Evolutionary conservation across 2,888 invertebrate genomes (phyloP).

Genomic region (Drosophila cognata): DNA sequence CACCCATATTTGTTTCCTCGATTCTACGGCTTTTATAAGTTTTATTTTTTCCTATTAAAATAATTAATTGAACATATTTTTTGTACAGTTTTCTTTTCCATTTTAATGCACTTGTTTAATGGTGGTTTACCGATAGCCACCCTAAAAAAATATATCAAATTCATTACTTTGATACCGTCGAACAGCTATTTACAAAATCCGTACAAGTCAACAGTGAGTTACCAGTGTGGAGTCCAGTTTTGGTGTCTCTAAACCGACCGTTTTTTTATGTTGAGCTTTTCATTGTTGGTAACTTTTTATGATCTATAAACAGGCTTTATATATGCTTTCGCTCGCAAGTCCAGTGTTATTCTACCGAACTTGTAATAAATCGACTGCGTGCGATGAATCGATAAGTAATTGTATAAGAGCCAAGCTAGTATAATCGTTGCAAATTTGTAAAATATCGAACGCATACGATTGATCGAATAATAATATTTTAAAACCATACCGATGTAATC

Average conservation of each 20-base stretch:
- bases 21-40: no score
- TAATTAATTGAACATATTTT: not conserved
- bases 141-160: not conserved
- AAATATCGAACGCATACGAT: not conserved
- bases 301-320: not conserved
- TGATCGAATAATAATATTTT: no score
- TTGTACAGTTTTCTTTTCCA: not conserved
- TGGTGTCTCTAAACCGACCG: not conserved
- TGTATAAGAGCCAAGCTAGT: not conserved
- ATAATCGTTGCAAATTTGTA: not conserved
- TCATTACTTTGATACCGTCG: not conserved
- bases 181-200: not conserved
- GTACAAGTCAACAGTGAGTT: not conserved
- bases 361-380: not conserved
- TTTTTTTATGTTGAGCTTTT: not conserved
- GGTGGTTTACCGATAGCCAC: not conserved
- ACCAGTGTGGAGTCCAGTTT: not conserved
- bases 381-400: not conserved
- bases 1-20: not conserved
- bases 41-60: not conserved
- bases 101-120: not conserved
- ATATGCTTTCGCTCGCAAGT: no score
- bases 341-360: not conserved
- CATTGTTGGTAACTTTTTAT: not conserved
- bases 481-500: no score